These are phyloP conservation scores for Phyllopteryx taeniolatus DNA, from an alignment of 2,113 vertebrate genomes.

Conservation along the genomic window DNA sequence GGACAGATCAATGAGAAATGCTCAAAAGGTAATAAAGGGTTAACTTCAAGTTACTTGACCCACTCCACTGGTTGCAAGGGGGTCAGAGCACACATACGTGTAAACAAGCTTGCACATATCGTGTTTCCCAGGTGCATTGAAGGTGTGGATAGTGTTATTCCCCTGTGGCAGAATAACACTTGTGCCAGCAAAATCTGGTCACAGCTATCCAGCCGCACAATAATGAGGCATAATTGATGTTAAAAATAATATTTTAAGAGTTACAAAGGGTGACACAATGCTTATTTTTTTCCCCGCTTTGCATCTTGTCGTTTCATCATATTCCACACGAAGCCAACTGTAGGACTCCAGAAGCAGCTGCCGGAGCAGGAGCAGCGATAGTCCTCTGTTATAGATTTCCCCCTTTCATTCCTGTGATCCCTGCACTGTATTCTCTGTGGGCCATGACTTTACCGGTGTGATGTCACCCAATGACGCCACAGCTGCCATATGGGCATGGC, in stretches of 20 bases:
- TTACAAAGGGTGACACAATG: neutral
- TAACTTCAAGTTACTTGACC: slow-evolving; percentile 3
- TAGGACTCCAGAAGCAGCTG: neutral
- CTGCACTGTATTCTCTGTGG: slow-evolving; percentile 27
- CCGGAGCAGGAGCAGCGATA: neutral
- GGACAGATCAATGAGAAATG: neutral
- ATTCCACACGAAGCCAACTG: neutral
- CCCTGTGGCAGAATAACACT: slow-evolving; percentile 14
- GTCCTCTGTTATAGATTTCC: slow-evolving; percentile 7
- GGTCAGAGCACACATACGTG: slow-evolving; percentile 20
- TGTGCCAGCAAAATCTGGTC: slow-evolving; percentile 13
- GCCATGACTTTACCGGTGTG: slow-evolving; percentile 42
- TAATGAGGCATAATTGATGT: neutral
- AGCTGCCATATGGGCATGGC: slow-evolving; percentile 57
- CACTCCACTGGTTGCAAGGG: neutral
- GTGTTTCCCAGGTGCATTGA: slow-evolving; percentile 33
- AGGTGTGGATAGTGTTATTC: slow-evolving; percentile 26
- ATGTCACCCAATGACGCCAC: slow-evolving; percentile 54
- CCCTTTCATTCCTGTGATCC: slow-evolving; percentile 17
- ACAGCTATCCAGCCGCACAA: slow-evolving; percentile 8
- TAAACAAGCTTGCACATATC: slow-evolving; percentile 28
- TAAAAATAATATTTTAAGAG: neutral
- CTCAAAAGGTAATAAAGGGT: neutral
- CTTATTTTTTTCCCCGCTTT: neutral
- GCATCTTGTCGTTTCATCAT: neutral